phyloP scores from a whole-genome alignment of 2,888 invertebrate species.

The Cerastis rubricosa region DNA sequence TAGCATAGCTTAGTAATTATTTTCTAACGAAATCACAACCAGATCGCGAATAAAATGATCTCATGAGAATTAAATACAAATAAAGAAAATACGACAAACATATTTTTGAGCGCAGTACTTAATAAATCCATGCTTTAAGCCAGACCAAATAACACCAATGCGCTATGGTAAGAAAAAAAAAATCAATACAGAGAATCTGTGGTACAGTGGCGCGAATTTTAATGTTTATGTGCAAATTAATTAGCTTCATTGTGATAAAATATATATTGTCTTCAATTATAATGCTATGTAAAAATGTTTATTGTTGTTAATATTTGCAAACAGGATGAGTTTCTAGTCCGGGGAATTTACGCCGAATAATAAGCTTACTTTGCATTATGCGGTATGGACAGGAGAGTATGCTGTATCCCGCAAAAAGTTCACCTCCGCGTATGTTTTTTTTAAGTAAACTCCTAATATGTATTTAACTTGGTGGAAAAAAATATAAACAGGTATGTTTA shows the following conservation, averaged over 20 bases:
- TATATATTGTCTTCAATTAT: neutral
- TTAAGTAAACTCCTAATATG: too few relatives aligned
- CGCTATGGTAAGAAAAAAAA: neutral
- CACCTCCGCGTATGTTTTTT: too few relatives aligned
- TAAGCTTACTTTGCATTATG: too few relatives aligned
- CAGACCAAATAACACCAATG: slow-evolving; percentile 1
- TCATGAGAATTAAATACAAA: neutral
- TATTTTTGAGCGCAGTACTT: too few relatives aligned
- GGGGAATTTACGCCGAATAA: too few relatives aligned
- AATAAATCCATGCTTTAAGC: neutral
- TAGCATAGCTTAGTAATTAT: neutral
- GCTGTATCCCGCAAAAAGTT: too few relatives aligned
- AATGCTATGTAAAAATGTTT: slow-evolving; percentile 27
- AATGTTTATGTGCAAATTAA: neutral
- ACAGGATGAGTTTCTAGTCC: slow-evolving; percentile 78
- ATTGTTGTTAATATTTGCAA: slow-evolving; percentile 16
- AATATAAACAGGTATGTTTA: too few relatives aligned
- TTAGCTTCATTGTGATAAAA: neutral
- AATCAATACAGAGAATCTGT: neutral
- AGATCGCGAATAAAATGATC: too few relatives aligned
- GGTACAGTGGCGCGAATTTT: slow-evolving; percentile 57
- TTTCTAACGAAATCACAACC: neutral
- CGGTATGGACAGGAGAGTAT: too few relatives aligned
- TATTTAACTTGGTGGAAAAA: too few relatives aligned
- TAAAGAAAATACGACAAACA: neutral